Percentiles rank a stretch among this genome's conserved stretches.
Conservation (phyloP, 2,888 invertebrate species). For the Plebejus anna region DNA sequence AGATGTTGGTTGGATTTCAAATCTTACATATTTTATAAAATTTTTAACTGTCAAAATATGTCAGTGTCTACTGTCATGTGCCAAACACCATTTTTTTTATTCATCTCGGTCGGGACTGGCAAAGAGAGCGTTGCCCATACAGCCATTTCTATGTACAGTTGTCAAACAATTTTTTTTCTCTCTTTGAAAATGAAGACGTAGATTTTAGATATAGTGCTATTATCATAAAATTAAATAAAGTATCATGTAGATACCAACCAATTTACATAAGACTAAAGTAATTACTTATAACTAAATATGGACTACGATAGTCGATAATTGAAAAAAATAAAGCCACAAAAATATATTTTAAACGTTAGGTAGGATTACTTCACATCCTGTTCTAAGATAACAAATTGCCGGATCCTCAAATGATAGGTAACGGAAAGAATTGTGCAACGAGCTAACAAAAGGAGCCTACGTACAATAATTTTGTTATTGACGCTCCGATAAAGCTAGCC, state of each 20-base stretch:
- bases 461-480: constrained; percentile 27
- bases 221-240: too few relatives aligned
- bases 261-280: too few relatives aligned
- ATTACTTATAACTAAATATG: too few relatives aligned
- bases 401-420: not conserved
- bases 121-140: too few relatives aligned
- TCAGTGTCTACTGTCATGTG: not conserved
- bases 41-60: not conserved
- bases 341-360: too few relatives aligned
- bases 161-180: not conserved
- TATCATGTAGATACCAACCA: too few relatives aligned
- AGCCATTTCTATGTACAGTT: not conserved
- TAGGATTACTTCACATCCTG: not conserved
- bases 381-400: not conserved
- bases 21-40: not conserved
- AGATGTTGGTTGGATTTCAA: not conserved
- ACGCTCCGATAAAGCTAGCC: constrained; percentile 37
- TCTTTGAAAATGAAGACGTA: not conserved
- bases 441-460: not conserved
- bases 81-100: not conserved
- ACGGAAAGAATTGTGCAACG: constrained; percentile 21
- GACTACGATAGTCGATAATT: too few relatives aligned
- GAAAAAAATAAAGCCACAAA: too few relatives aligned
- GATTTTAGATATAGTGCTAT: not conserved
- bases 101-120: too few relatives aligned